phyloP scores from a whole-genome alignment of 2,113 vertebrate species.

The Charina bottae region DNA sequence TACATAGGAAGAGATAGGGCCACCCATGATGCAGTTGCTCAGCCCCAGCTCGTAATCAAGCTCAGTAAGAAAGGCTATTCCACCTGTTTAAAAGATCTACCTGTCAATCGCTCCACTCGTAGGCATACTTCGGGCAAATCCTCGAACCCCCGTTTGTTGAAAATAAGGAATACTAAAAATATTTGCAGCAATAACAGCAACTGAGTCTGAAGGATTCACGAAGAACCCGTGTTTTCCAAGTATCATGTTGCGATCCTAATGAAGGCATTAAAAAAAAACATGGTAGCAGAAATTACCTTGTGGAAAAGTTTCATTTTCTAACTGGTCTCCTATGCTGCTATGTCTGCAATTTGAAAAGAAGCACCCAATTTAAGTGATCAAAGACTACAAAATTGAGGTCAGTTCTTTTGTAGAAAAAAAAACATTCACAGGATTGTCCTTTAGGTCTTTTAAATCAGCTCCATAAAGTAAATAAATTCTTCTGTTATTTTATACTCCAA shows the following conservation, averaged over 20 bases:
- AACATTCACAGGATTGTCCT: background rate
- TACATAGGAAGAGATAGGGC: background rate
- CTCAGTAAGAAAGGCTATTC: background rate
- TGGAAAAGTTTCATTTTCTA: background rate
- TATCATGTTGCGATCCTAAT: constrained; percentile 97
- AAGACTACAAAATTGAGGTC: background rate
- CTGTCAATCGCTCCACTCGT: constrained; percentile 95
- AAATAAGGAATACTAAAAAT: constrained; percentile 95
- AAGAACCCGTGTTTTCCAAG: constrained; percentile 97
- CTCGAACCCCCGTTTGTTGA: constrained; percentile 91
- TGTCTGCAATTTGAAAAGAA: background rate
- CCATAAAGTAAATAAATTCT: background rate
- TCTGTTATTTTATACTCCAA: background rate
- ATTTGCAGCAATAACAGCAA: constrained; percentile 95
- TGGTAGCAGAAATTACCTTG: background rate
- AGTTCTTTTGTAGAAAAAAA: background rate
- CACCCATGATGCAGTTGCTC: background rate
- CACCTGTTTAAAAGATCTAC: constrained; percentile 64
- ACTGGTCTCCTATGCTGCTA: background rate
- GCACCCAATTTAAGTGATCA: background rate
- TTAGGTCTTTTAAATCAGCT: background rate
- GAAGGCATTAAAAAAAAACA: constrained; percentile 32
- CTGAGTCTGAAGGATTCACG: constrained; percentile 96
- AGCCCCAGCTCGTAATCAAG: background rate
- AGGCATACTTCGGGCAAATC: constrained; percentile 97